Evolutionary conservation across 2,797 vertebrate species (phyloP), one percentile per base, ranked within the genome.

Genomic region (Chrosomus eos): DNA sequence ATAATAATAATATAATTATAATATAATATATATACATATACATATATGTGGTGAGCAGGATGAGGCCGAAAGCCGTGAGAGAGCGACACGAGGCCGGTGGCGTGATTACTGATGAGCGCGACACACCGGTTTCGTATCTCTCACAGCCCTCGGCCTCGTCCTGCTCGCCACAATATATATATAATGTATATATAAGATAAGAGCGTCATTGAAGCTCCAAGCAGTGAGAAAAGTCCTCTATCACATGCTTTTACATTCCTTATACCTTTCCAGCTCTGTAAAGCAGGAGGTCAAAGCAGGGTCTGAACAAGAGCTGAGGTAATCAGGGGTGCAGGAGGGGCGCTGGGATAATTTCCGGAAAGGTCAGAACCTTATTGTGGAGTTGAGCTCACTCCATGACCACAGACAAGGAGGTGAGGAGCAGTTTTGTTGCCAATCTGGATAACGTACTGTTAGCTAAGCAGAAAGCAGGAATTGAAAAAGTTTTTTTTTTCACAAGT

Each of bases 351-450:
- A 92, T 93, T 92, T 94, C 91, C 87, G 53, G 89, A 94, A 93
- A 94, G 92, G 92, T 94, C 90, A 92, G 90, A 86, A 88, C 87
- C 90, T 94, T 93, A 89, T 93, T 93, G 93, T 92, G 88, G 88
- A 91, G 89, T 92, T 92, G 90, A 91, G 88, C 91, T 88, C 88
- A 84, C 89, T 92, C 87, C 87, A 85, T 84, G 67, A 89, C 90
- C 91, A 81, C 90, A 86, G 87, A 92, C 64, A 33, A 45, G 71
- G 81, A 85, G 89, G 87, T 82, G 71, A 64, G 88, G 85, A 90
- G 91, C 83, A 89, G 88, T 91, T 94, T 90, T 92, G 90, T 89
- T 91, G 89, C 58, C 79, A 74, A 90, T 85, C 23, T 64, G 87
- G 87, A 82, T 62, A 89, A 84, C 78, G 70, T 77, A 85, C 58